phyloP scores from a whole-genome alignment of 2,797 vertebrate genomes.

The Tenualosa ilisha region DNA sequence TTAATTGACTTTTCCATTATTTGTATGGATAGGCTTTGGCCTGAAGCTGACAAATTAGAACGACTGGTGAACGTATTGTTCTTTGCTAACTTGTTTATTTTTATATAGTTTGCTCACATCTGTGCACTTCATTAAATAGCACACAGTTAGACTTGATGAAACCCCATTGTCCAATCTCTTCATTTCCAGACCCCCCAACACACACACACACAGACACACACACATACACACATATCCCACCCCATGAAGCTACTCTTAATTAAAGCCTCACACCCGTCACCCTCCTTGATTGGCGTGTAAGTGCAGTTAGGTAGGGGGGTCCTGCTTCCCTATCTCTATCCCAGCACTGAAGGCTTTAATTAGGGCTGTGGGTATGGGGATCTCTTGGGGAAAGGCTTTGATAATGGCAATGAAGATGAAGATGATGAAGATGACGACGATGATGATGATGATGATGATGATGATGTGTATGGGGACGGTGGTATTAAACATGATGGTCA shows the following conservation, averaged over 20 bases:
- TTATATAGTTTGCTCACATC: not conserved
- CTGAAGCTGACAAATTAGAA: not conserved
- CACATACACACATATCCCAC: not conserved
- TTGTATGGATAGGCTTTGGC: constrained; percentile 2
- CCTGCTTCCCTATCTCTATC: not conserved
- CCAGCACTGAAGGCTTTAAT: not conserved
- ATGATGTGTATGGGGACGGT: not conserved
- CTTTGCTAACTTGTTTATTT: too few species aligned
- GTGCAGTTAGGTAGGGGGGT: constrained; percentile 35
- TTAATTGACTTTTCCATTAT: constrained; percentile 26
- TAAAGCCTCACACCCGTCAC: constrained; percentile 74
- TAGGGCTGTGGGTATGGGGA: not conserved
- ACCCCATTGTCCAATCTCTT: not conserved
- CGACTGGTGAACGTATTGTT: not conserved
- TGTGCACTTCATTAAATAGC: not conserved
- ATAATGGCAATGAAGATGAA: constrained; percentile 1
- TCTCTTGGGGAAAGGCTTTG: not conserved
- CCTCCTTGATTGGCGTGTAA: constrained; percentile 68
- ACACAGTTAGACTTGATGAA: not conserved
- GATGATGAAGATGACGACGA: not conserved
- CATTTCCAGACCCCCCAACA: not conserved
- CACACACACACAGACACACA: constrained; percentile 7
- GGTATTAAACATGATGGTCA: not conserved
- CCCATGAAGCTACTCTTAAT: constrained; percentile 62
- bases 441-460: not conserved